Evolutionary conservation across 2,888 invertebrate species (phyloP).

Genomic region (Phania funesta): DNA sequence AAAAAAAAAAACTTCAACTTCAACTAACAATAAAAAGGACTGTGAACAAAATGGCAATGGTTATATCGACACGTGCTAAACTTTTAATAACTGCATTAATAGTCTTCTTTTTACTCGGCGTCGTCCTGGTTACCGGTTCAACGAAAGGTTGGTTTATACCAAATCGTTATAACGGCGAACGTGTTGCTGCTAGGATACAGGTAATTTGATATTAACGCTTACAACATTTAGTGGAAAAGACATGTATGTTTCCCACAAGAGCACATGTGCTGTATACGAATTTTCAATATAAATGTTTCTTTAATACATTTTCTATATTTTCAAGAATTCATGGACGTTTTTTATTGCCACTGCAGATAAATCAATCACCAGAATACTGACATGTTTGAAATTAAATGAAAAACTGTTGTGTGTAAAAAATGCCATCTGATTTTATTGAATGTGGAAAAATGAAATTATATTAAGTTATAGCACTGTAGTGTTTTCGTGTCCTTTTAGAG

Average conservation of each 20-base stretch:
- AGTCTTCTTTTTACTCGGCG: slow-evolving; percentile 82
- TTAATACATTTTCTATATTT: too few relatives aligned
- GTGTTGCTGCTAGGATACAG: slow-evolving; percentile 83
- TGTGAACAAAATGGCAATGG: slow-evolving; percentile 83
- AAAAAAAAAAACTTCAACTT: slow-evolving; percentile 29
- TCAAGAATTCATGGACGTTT: too few relatives aligned
- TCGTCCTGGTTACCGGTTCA: slow-evolving; percentile 83
- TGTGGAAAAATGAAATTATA: too few relatives aligned
- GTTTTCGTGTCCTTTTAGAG: too few relatives aligned
- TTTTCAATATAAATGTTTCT: too few relatives aligned
- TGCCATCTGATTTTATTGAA: too few relatives aligned
- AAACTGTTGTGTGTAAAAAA: too few relatives aligned
- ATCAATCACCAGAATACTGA: too few relatives aligned
- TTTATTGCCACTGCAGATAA: background rate
- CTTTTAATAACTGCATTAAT: slow-evolving; percentile 83
- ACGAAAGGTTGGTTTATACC: slow-evolving; percentile 84
- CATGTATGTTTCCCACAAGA: background rate
- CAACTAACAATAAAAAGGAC: background rate
- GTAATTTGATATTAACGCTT: slow-evolving; percentile 75
- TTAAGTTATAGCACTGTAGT: too few relatives aligned
- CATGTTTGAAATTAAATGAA: too few relatives aligned
- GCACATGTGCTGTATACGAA: too few relatives aligned
- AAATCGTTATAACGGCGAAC: slow-evolving; percentile 81
- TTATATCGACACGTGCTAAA: slow-evolving; percentile 84
- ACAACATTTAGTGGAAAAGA: background rate